These are phyloP conservation scores for Baccha elongata DNA, from an alignment of 2,888 invertebrate genomes.

Conservation along the genomic window DNA sequence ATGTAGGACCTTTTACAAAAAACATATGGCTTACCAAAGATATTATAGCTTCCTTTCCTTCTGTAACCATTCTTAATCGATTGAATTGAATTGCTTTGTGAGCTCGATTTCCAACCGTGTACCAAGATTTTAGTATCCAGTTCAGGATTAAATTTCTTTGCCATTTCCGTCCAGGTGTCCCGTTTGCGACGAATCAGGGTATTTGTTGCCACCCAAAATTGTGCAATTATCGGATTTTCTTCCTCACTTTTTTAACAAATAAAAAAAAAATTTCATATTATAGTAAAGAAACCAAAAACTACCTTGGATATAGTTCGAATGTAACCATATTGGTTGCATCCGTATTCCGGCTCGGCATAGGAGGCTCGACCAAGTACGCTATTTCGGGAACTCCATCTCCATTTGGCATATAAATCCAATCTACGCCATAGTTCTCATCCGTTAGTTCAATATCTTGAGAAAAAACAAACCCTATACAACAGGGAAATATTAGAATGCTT, in stretches of 20 bases:
- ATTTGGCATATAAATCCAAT: conserved; percentile 82
- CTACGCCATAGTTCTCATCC: conserved; percentile 81
- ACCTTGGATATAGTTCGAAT: conserved; percentile 80
- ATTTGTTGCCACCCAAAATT: conserved; percentile 76
- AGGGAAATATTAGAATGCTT: too few relatives aligned
- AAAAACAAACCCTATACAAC: conserved; percentile 26
- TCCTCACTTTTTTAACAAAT: conserved; percentile 48
- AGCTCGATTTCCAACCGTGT: conserved; percentile 82
- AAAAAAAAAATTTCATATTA: neutral
- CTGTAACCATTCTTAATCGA: conserved; percentile 81
- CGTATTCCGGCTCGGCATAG: conserved; percentile 77
- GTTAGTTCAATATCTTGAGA: conserved; percentile 78
- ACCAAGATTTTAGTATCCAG: conserved; percentile 81
- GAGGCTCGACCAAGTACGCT: conserved; percentile 80
- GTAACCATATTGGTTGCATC: conserved; percentile 77
- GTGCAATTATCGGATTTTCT: conserved; percentile 75
- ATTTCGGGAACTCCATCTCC: conserved; percentile 81
- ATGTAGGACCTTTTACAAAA: neutral
- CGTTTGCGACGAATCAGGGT: conserved; percentile 78
- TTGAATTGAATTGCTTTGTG: conserved; percentile 80
- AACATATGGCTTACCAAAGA: conserved; percentile 76
- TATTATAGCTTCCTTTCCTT: conserved; percentile 78
- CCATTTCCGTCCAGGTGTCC: conserved; percentile 80
- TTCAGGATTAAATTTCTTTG: conserved; percentile 79
- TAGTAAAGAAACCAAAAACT: neutral